Evolutionary conservation across 2,797 vertebrate genomes (phyloP).

Genomic region (Enteromius radiatus): DNA sequence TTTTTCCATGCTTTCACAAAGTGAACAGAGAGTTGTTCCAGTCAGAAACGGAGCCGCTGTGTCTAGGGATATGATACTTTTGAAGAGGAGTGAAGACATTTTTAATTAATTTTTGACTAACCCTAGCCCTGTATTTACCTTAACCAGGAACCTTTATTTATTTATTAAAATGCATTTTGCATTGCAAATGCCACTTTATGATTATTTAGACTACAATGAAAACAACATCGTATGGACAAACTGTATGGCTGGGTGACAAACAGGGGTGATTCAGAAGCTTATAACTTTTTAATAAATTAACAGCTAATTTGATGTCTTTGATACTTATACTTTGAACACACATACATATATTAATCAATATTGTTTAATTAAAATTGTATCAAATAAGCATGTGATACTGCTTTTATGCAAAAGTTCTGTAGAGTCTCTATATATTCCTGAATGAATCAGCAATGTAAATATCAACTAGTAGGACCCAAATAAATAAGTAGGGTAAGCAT

Average conservation of each 20-base stretch:
- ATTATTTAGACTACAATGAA: background rate
- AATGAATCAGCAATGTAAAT: background rate
- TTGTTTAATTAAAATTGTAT: background rate
- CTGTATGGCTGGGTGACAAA: background rate
- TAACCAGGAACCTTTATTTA: constrained; percentile 37
- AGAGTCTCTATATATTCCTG: background rate
- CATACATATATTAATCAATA: background rate
- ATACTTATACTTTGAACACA: background rate
- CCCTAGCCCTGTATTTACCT: constrained; percentile 57
- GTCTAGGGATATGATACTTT: constrained; percentile 80
- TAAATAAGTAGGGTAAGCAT: background rate
- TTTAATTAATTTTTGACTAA: constrained; percentile 65
- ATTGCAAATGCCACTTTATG: constrained; percentile 41
- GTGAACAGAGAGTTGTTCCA: constrained; percentile 84
- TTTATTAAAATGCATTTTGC: constrained; percentile 60
- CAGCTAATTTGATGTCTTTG: background rate
- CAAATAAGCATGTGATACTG: background rate
- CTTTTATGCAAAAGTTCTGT: background rate
- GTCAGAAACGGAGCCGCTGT: constrained; percentile 85
- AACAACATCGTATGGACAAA: background rate
- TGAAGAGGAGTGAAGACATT: constrained; percentile 80
- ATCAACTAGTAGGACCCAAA: background rate
- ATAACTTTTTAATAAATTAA: background rate
- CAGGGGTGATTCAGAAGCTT: background rate
- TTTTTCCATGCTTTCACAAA: constrained; percentile 88